phyloP scores from a whole-genome alignment of 1,140 invertebrate genomes.

The Musca domestica region DNA sequence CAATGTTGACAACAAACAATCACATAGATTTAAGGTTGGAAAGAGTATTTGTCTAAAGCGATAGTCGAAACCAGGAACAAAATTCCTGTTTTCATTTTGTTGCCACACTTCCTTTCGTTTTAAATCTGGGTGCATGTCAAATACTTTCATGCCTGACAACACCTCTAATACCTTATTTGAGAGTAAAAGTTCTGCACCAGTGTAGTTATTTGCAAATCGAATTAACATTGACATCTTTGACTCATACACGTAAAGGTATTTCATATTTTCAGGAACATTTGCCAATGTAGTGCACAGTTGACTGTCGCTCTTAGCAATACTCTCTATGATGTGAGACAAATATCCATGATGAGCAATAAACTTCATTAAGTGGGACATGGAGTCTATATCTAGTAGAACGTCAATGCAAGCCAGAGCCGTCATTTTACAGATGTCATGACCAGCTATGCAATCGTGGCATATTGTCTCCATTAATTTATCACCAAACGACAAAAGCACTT shows the following conservation, averaged over 20 bases:
- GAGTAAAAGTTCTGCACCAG: conserved; percentile 74
- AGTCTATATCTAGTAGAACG: conserved; percentile 73
- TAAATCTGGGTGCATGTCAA: conserved; percentile 73
- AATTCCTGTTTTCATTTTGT: conserved; percentile 48
- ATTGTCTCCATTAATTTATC: conserved; percentile 80
- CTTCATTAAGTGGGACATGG: conserved; percentile 67
- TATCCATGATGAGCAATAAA: conserved; percentile 79
- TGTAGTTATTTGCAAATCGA: conserved; percentile 67
- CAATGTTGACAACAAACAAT: conserved; percentile 76
- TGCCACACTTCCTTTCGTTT: conserved; percentile 38
- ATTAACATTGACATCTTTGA: conserved; percentile 82
- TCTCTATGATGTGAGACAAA: conserved; percentile 79
- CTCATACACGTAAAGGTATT: conserved; percentile 82
- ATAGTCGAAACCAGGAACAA: conserved; percentile 62
- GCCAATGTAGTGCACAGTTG: conserved; percentile 69
- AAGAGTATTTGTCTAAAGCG: conserved; percentile 80
- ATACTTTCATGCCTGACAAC: conserved; percentile 74
- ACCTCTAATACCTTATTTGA: conserved; percentile 71
- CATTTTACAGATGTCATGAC: conserved; percentile 87
- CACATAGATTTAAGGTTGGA: conserved; percentile 75
- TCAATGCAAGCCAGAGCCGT: conserved; percentile 79
- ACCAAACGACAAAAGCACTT: conserved; percentile 70
- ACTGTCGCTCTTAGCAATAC: conserved; percentile 71
- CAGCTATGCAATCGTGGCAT: conserved; percentile 81
- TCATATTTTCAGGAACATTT: conserved; percentile 67